phyloP scores from a whole-genome alignment of 1,140 invertebrate genomes.

The Oncopodura yosiiana region DNA sequence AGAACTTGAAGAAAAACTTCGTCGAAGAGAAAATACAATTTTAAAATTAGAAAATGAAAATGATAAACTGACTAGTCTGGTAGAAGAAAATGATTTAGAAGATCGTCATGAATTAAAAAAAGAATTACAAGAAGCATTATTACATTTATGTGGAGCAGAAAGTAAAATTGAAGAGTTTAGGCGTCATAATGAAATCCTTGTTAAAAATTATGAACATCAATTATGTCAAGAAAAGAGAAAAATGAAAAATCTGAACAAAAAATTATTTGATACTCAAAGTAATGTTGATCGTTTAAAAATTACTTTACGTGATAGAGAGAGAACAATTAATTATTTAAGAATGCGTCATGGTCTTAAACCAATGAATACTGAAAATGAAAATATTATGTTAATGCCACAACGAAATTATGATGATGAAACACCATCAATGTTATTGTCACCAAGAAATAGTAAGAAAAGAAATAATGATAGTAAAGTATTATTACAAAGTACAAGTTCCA shows the following conservation, averaged over 20 bases:
- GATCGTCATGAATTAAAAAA: conserved; percentile 5
- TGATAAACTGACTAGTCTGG: conserved; percentile 5
- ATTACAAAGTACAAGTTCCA: too few species aligned
- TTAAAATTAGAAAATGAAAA: conserved; percentile 11
- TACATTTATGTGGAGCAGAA: conserved; percentile 1
- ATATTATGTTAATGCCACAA: too few species aligned
- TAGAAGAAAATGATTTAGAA: conserved; percentile 14
- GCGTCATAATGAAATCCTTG: conserved; percentile 12
- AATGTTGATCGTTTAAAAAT: neutral
- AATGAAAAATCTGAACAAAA: neutral
- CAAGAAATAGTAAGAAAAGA: too few species aligned
- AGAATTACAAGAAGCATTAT: neutral
- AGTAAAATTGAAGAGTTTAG: conserved; percentile 6
- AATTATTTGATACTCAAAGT: conserved; percentile 2
- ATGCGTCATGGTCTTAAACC: too few species aligned
- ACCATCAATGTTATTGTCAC: too few species aligned
- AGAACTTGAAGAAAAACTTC: conserved; percentile 7
- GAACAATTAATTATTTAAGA: neutral
- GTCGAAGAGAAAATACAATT: conserved; percentile 4
- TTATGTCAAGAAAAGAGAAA: neutral
- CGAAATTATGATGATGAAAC: too few species aligned
- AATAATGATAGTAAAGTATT: too few species aligned
- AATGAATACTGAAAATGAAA: too few species aligned
- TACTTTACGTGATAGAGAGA: conserved; percentile 1
- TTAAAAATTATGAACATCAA: conserved; percentile 14